Base-by-base conservation (phyloP, 2,888 invertebrate genomes). In the Phania funesta region DNA sequence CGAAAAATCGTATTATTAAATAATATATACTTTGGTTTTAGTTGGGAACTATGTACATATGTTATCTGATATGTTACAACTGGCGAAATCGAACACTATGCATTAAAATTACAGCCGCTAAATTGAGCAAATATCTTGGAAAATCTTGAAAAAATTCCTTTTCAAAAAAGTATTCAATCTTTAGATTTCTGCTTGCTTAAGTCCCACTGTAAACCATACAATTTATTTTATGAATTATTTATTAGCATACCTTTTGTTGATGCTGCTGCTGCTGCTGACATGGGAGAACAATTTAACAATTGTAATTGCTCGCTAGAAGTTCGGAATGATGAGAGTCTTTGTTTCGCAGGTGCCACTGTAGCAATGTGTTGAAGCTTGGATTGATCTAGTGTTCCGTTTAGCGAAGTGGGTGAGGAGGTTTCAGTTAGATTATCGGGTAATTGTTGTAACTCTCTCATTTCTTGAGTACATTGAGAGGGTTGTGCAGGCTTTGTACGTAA, bases 241-340 rank as follows among this genome's bases (percentile, higher is more conserved):
- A 26, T 85, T 78, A 84, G 84, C 87, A 86, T 88, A 88, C 88
- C 88, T 88, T 89, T 89, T 84, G 78, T 78, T 56, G 78, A 18
- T 77, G 83, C 46, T 46, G 67, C 88, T 88, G 68, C 74, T 52
- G 77, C 16, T 74, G 81, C 26, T 41, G 73, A 29, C 18, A 56
- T 38, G 0, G 70, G 13, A 20, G 86, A 86, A 65, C 48, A 52
- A 83, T 88, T 88, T 58, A 90, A 84, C 84, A 88, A 80, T 84
- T 90, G 89, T 73, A 90, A 67, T 85, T 90, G 90, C 79, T 90
- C 91, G 79, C 90, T 90, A 84, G 87, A 86, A 32, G 88, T 87
- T 50, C 90, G 90, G 85, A 91, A 91, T 83, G 91, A 91, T 78
- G 91, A 91, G 74, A 91, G 86, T 84, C 91, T 88, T 85, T 91